Percentiles rank a stretch among this genome's conserved stretches.
Evolutionary conservation across 2,888 invertebrate genomes (phyloP).

Genomic region (Tridacna gigas): DNA sequence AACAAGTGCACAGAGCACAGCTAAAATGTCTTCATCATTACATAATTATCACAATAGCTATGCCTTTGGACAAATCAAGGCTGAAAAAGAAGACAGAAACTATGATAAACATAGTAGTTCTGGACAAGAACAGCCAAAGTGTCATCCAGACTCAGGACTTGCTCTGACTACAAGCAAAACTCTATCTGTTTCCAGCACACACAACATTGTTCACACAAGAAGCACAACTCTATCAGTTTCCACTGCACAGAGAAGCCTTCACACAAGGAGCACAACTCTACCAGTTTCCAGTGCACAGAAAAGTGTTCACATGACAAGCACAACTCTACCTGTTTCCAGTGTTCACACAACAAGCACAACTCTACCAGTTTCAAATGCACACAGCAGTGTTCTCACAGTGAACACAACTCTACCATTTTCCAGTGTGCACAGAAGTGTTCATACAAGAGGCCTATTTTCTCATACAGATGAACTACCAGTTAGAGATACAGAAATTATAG

Average conservation of each 20-base stretch:
- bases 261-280: neutral
- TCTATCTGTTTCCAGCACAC: neutral
- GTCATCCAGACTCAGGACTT: conserved; percentile 2
- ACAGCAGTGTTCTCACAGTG: neutral
- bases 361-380: neutral
- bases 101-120: neutral
- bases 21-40: neutral
- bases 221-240: neutral
- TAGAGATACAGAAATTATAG: conserved; percentile 24
- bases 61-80: neutral
- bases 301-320: neutral
- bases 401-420: neutral
- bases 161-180: neutral
- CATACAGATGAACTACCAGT: conserved; percentile 42
- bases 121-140: neutral
- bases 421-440: conserved; percentile 30
- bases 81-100: conserved; percentile 4
- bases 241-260: neutral
- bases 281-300: neutral
- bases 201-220: neutral
- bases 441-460: conserved; percentile 36
- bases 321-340: too few species aligned
- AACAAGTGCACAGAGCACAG: neutral
- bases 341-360: too few species aligned
- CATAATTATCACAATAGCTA: neutral